Percentiles rank a stretch among this genome's conserved stretches.
Evolutionary conservation across 2,113 vertebrate genomes (phyloP).

Genomic region (Engystomops pustulosus): DNA sequence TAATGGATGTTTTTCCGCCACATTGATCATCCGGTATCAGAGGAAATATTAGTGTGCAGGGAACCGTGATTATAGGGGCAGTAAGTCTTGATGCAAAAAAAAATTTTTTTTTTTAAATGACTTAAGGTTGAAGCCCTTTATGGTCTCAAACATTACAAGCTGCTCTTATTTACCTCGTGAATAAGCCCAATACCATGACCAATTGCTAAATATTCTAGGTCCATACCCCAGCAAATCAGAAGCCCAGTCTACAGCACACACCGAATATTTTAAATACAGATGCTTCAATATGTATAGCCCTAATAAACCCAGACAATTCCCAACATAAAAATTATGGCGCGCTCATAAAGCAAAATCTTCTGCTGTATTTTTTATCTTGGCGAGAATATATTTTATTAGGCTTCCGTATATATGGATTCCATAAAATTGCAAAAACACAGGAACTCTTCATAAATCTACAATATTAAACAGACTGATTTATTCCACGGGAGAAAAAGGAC

Average conservation of each 20-base stretch:
- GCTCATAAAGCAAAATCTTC: constrained; percentile 71
- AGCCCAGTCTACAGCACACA: constrained; percentile 64
- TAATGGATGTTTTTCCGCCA: constrained; percentile 95
- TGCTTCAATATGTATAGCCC: constrained; percentile 65
- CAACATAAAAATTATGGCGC: constrained; percentile 67
- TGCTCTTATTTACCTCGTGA: constrained; percentile 83
- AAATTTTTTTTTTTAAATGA: constrained; percentile 73
- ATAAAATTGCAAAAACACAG: constrained; percentile 59
- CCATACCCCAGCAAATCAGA: constrained; percentile 72
- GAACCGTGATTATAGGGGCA: constrained; percentile 82
- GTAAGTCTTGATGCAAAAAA: constrained; percentile 78
- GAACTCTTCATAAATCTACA: constrained; percentile 52
- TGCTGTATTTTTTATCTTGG: constrained; percentile 62
- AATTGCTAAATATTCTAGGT: constrained; percentile 76
- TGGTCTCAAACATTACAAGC: constrained; percentile 80
- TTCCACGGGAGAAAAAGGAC: constrained; percentile 57
- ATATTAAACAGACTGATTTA: constrained; percentile 69
- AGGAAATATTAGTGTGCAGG: constrained; percentile 92
- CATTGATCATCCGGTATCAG: constrained; percentile 91
- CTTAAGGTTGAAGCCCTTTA: constrained; percentile 80
- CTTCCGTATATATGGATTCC: constrained; percentile 55
- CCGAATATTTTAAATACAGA: constrained; percentile 65
- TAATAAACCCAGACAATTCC: constrained; percentile 66
- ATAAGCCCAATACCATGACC: constrained; percentile 74
- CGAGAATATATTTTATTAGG: constrained; percentile 57